Evolutionary conservation across 2,113 vertebrate genomes (phyloP), one percentile per base, ranked within the genome.

Genomic region (Coryphaenoides rupestris): DNA sequence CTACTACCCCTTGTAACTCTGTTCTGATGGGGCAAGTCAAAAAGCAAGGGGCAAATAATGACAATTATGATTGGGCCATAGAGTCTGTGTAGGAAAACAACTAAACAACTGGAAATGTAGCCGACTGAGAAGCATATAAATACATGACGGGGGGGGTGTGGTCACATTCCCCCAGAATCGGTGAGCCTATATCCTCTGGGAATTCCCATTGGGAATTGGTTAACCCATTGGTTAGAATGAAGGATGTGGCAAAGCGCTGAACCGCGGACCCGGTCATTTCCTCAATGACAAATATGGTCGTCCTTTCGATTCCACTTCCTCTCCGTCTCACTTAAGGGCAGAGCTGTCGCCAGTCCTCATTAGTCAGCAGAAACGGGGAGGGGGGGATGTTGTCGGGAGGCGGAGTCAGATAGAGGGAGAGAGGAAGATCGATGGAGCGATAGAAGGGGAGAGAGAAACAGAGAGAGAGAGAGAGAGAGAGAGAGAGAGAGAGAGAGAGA

Each of bases 281-380:
- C 78, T 84, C 83, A 84, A 85, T 87, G 83, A 79, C 79, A 84
- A 73, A 82, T 79, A 65, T 5, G 47, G 73, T 65, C 62, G 81
- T 85, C 81, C 80, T 33, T 82, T 84, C 72, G 1, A 75, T 71
- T 85, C 72, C 67, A 67, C 78, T 78, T 74, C 57, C 78, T 78
- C 78, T 83, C 73, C 19, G 72, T 78, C 80, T 80, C 76, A 78
- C 77, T 85, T 84, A 84, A 62, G 5, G 58, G 68, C 72, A 63
- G 73, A 58, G 5, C 75, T 79, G 71, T 81, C 79, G 77, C 79
- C 77, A 58, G 63, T 68, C 70, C 70, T 79, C 80, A 86, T 84
- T 86, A 83, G 77, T 84, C 75, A 77, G 65, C n/a, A 15, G 72
- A 69, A 74, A 72, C 77, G 73, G 65, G 58, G 26, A 60, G 63